phyloP scores from a whole-genome alignment of 2,113 vertebrate genomes.

The Limnothrissa miodon region DNA sequence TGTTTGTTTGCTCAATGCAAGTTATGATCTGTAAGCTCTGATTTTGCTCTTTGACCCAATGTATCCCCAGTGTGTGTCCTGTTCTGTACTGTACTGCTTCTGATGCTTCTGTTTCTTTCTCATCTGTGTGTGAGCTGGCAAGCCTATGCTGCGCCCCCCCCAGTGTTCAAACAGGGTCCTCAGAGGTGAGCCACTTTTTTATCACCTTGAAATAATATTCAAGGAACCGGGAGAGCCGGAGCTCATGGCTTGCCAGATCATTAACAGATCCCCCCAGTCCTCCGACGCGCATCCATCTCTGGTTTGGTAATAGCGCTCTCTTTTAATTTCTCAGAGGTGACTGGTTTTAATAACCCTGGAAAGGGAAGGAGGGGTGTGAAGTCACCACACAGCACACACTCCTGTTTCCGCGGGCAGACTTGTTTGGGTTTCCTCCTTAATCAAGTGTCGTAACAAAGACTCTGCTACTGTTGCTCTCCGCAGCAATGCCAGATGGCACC shows the following conservation, averaged over 20 bases:
- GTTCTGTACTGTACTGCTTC: conserved; percentile 6
- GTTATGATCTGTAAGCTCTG: conserved; percentile 8
- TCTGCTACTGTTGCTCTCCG: not conserved
- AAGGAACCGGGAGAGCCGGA: conserved; percentile 61
- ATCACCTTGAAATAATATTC: conserved; percentile 67
- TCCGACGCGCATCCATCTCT: not conserved
- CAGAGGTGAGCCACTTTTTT: conserved; percentile 54
- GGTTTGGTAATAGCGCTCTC: not conserved
- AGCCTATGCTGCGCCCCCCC: conserved; percentile 54
- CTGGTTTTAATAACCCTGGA: not conserved
- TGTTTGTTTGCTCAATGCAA: conserved; percentile 9
- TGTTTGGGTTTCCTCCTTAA: not conserved
- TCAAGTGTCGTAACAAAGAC: not conserved
- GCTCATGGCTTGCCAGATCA: not conserved
- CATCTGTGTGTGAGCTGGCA: conserved; percentile 50
- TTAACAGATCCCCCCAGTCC: not conserved
- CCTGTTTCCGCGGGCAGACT: not conserved
- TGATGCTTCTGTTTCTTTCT: too few species aligned
- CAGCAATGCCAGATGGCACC: not conserved
- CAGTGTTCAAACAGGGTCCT: conserved; percentile 71
- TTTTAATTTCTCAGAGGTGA: conserved; percentile 13
- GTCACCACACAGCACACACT: conserved; percentile 29
- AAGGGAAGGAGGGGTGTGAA: not conserved
- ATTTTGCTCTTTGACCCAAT: conserved; percentile 5
- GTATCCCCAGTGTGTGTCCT: not conserved